Conservation (phyloP, 2,797 vertebrate species). For the Pitangus sulphuratus region DNA sequence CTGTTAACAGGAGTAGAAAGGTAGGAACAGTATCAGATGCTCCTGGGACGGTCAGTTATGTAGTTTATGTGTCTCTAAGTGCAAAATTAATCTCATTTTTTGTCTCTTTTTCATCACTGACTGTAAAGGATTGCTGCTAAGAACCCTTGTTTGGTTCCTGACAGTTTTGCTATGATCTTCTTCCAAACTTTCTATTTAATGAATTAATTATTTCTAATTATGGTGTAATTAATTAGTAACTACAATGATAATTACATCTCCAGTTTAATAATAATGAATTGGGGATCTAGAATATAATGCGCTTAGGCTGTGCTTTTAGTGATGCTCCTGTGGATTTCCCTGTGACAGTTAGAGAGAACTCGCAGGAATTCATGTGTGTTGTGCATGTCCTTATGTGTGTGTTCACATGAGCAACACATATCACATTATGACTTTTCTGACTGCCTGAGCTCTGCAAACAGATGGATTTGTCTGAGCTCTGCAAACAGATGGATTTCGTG, state of each 20-base stretch:
- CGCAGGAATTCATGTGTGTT: neutral
- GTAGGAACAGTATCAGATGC: neutral
- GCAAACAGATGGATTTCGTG: slow-evolving; percentile 2
- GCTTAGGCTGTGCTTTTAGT: neutral
- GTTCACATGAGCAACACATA: neutral
- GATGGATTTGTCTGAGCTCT: neutral
- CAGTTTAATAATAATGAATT: neutral
- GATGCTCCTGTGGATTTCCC: neutral
- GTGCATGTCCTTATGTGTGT: neutral
- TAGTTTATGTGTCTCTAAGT: neutral
- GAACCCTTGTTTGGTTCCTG: neutral
- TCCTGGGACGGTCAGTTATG: fast-evolving
- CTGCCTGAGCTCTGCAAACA: slow-evolving; percentile 1
- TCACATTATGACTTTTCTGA: neutral
- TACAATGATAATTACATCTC: neutral
- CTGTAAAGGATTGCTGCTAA: neutral
- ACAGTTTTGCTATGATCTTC: neutral
- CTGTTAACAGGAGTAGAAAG: neutral
- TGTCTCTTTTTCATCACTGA: neutral
- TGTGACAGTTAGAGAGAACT: neutral
- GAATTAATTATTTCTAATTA: neutral
- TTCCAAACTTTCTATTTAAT: neutral
- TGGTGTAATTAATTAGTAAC: neutral
- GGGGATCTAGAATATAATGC: neutral
- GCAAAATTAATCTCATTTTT: neutral